Conservation (phyloP, 2,113 vertebrate species). For the Dryoscopus gambensis region DNA sequence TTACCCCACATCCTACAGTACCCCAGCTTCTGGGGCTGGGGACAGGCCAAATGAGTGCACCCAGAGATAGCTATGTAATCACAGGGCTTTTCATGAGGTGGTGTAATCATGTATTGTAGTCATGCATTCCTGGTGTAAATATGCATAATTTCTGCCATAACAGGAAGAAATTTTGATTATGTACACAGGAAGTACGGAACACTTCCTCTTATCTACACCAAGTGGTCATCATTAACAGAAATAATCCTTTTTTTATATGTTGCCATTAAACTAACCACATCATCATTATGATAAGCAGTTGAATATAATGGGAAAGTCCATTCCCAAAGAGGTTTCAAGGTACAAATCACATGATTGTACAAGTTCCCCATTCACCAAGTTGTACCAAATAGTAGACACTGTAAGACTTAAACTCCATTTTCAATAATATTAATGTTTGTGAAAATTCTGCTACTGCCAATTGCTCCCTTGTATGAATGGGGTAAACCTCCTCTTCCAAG, state of each 20-base stretch:
- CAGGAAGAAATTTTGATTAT: neutral
- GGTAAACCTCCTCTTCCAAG: neutral
- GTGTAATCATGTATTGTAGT: neutral
- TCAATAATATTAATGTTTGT: neutral
- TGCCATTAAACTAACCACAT: neutral
- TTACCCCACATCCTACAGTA: accelerated
- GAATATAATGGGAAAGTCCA: neutral
- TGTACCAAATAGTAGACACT: neutral
- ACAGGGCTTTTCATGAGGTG: neutral
- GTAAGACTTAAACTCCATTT: neutral
- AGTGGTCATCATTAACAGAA: neutral
- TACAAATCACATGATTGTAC: neutral
- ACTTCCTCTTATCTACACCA: neutral
- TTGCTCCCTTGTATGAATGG: neutral
- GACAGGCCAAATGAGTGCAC: neutral
- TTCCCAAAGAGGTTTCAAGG: neutral
- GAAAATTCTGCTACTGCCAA: neutral
- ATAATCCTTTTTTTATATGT: neutral
- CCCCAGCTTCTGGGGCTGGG: accelerated
- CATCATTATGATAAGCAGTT: neutral
- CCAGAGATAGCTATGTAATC: neutral
- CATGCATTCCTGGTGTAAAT: neutral
- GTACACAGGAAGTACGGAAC: neutral
- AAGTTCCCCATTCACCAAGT: neutral
- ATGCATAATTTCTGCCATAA: neutral